Base-by-base conservation (phyloP, 2,113 vertebrate genomes). In the Alces alces region DNA sequence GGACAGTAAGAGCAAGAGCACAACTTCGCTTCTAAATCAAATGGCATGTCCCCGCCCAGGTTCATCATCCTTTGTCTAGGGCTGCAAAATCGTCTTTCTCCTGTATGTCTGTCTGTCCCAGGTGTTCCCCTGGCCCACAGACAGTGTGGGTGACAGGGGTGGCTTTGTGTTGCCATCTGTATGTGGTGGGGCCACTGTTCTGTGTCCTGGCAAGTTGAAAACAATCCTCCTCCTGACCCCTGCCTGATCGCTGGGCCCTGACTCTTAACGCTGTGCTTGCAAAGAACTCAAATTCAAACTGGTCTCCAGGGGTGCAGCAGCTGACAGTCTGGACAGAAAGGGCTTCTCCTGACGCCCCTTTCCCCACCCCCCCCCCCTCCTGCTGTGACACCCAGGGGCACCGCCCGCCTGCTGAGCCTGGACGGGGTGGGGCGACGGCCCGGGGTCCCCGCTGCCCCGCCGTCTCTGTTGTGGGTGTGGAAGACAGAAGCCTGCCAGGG, bases 401-500 rank as follows among this genome's bases (percentile, higher is more conserved):
- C n/a, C 28, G 21, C 70, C 16, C 1, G 1, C 85, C 87, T 13
- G 45, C 78, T 8, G 23, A 0, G 7, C 7, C n/a, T 54, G 88
- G 36, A n/a, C 3, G 0, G 45, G 52, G 2, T 5, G 25, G 96
- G 97, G 78, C 36, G 14, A 5, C n/a, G 2, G 14, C 78, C 0
- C 0, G 43, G 93, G 89, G 94, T 57, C 78, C 88, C 8, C 6
- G 45, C 89, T 23, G 10, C 4, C 50, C 28, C 1, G 45, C 19
- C 11, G 88, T 73, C 84, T 89, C 70, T 23, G 80, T 96, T 76
- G 89, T 95, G 97, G 97, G 97, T 97, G 92, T 93, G 95, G 91
- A 73, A 73, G 66, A 97, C 92, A 82, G 96, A 91, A 96, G 60
- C 95, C 94, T 66, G 86, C 50, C 66, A 60, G 96, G 43, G 95